phyloP scores from a whole-genome alignment of 1,140 invertebrate species.

The Megalopta genalis region DNA sequence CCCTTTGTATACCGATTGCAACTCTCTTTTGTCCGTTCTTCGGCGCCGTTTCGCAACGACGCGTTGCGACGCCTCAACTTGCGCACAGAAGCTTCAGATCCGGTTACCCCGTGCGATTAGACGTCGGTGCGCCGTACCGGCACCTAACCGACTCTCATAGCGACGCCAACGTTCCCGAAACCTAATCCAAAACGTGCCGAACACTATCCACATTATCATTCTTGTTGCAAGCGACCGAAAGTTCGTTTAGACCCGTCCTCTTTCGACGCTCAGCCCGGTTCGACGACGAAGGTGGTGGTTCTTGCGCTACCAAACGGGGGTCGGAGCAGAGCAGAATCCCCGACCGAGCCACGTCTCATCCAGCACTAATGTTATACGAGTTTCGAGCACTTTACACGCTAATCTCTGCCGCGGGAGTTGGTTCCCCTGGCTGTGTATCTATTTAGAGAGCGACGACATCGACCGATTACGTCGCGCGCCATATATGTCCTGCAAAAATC shows the following conservation, averaged over 20 bases:
- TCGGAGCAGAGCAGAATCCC: background rate
- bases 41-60: background rate
- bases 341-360: conserved; percentile 35
- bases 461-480: conserved; percentile 22
- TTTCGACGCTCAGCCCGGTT: conserved; percentile 22
- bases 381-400: conserved; percentile 67
- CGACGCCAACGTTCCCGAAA: conserved; percentile 53
- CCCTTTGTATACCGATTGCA: conserved; percentile 5
- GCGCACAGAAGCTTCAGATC: background rate
- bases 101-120: conserved; percentile 1
- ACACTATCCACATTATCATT: conserved; percentile 73
- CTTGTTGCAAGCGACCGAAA: conserved; percentile 72
- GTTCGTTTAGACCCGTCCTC: conserved; percentile 66
- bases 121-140: too few species aligned
- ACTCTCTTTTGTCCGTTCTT: conserved; percentile 3
- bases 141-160: conserved; percentile 1
- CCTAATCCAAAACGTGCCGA: conserved; percentile 74
- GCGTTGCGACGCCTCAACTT: too few species aligned
- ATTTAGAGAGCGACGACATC: conserved; percentile 9
- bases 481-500: background rate
- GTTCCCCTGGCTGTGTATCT: conserved; percentile 3
- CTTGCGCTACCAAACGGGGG: background rate
- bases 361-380: conserved; percentile 62
- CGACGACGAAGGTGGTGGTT: conserved; percentile 6
- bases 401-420: conserved; percentile 59